Conservation (phyloP, 1,140 invertebrate species). For the Drosophila repleta region DNA sequence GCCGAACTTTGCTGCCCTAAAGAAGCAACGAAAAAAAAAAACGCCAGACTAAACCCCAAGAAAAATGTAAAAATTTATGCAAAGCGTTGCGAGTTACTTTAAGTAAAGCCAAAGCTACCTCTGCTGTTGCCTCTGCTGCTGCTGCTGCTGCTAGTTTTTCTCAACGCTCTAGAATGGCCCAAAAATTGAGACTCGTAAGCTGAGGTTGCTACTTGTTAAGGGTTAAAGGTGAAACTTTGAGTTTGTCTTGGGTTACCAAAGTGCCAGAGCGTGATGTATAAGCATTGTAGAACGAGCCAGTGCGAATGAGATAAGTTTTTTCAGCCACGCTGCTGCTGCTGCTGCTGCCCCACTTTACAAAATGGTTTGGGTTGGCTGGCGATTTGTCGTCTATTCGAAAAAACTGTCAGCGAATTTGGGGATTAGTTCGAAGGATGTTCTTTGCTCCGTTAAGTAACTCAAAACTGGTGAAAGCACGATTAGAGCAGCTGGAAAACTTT, state of each 20-base stretch:
- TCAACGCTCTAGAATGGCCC: conserved; percentile 26
- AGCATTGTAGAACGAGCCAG: conserved; percentile 33
- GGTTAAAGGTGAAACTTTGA: conserved; percentile 53
- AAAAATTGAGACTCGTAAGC: conserved; percentile 52
- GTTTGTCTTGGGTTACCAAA: conserved; percentile 53
- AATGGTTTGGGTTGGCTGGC: conserved; percentile 3
- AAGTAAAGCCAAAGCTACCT: conserved; percentile 67
- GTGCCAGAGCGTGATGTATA: conserved; percentile 50
- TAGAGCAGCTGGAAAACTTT: conserved; percentile 19
- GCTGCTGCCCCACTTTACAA: not conserved
- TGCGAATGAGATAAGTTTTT: conserved; percentile 39
- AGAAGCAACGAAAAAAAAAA: conserved; percentile 7
- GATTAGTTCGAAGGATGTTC: conserved; percentile 24
- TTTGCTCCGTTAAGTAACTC: conserved; percentile 27
- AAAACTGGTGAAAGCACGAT: conserved; percentile 40
- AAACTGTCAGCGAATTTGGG: conserved; percentile 39
- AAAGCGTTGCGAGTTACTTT: conserved; percentile 78
- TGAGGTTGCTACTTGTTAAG: conserved; percentile 49
- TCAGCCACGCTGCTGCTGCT: too few relatives aligned
- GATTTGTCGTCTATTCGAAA: conserved; percentile 26
- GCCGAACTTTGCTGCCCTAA: conserved; percentile 61
- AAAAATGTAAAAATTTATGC: conserved; percentile 67
- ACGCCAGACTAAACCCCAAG: conserved; percentile 19
- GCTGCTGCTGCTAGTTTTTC: conserved; percentile 46
- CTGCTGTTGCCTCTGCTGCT: not conserved